Evolutionary conservation across 2,113 vertebrate genomes (phyloP), one percentile per base, ranked within the genome.

Genomic region (Rutilus rutilus): DNA sequence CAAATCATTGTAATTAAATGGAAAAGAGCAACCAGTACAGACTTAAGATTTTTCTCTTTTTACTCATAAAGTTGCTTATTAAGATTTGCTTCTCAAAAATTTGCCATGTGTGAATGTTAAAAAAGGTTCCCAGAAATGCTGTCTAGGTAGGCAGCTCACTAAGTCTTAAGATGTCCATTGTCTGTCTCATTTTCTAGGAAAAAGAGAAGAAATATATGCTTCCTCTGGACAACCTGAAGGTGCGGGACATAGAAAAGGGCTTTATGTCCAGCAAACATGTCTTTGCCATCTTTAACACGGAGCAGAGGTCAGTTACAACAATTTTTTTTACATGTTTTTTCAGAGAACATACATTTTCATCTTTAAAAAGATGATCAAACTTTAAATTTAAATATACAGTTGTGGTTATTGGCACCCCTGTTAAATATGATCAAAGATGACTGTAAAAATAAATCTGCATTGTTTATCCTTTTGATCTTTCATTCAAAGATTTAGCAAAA

Each of bases 131-230:
- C 15, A 64, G 14, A 27, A 45, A 33, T 47, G 3, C 14, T 81
- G 0, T 81, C 42, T 50, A 25, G 23, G 42, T 82, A 47, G 39
- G 39, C 5, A 64, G 59, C 17, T 33, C 27, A 36, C 17, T 23
- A 52, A 50, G 19, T 23, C 42, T 36, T 10, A 33, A 52, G 27
- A 54, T 52, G 27, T 52, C 14, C 19, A 54, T n/a, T 82, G 19
- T 65, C 17, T 57, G 27, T 92, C 25, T 82, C 88, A 54, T 60
- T 85, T 80, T 78, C 74, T 90, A 98, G 97, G 97, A 98, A 92
- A 97, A 97, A 88, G 96, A 98, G 91, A 98, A 97, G 94, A 98
- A 97, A 89, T 99, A 97, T 89, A 97, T 98, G 97, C 96, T 99
- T 88, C 96, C 96, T 62, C 93, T 96, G 92, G 96, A 97, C 91